Percentiles rank a stretch among this genome's conserved stretches.
Conservation (phyloP, 35 echinoderm and acorn worm genomes). For the Apostichopus japonicus region DNA sequence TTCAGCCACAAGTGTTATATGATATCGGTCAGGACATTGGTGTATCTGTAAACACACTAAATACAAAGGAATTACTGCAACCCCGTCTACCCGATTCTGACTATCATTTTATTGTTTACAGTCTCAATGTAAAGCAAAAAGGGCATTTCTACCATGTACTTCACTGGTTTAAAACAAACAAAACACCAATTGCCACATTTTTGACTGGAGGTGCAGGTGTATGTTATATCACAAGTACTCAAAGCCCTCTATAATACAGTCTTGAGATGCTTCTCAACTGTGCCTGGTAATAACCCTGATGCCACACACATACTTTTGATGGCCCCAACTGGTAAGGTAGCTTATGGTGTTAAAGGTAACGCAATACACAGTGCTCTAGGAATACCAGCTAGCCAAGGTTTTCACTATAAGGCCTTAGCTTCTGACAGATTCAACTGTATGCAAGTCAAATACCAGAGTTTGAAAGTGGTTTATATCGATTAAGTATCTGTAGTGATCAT, state of each 20-base stretch:
- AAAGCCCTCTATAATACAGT: constrained; percentile 50
- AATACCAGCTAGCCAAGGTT: constrained; percentile 44
- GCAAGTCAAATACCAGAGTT: constrained; percentile 13
- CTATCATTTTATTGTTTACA: neutral
- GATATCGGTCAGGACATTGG: constrained; percentile 61
- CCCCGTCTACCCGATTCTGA: constrained; percentile 8
- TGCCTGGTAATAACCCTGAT: constrained; percentile 29
- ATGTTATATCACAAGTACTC: constrained; percentile 50
- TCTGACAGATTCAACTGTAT: constrained; percentile 11
- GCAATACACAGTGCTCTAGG: constrained; percentile 49
- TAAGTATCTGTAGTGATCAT: constrained; percentile 49
- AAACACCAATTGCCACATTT: constrained; percentile 54
- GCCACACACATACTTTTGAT: neutral
- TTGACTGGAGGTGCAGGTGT: constrained; percentile 70
- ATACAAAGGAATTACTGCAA: neutral
- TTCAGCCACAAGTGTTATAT: constrained; percentile 5
- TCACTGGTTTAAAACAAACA: constrained; percentile 48
- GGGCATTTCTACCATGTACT: constrained; percentile 29
- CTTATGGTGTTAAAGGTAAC: constrained; percentile 4
- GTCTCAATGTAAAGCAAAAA: constrained; percentile 44
- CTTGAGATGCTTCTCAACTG: neutral
- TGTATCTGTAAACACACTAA: neutral
- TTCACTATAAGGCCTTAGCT: constrained; percentile 8
- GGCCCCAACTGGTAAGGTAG: constrained; percentile 58
- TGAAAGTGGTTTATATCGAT: constrained; percentile 57